These are phyloP conservation scores for Dryococelus australis DNA, from an alignment of 2,888 invertebrate genomes.

Conservation along the genomic window DNA sequence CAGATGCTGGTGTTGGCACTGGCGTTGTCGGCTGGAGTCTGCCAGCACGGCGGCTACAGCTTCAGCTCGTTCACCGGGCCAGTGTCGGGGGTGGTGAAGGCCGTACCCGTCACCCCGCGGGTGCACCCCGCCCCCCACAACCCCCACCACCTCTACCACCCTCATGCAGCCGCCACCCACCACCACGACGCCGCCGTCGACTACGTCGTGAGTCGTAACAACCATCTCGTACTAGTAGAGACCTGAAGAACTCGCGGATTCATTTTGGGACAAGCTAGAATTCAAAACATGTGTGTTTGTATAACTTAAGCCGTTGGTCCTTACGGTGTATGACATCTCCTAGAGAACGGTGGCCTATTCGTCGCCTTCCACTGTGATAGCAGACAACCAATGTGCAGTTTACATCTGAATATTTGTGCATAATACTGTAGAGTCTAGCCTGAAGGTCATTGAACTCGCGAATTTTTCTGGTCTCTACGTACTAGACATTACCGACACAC, in stretches of 20 bases:
- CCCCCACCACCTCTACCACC: slow-evolving; percentile 25
- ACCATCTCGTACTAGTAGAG: too few relatives aligned
- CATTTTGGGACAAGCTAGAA: too few relatives aligned
- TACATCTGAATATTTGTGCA: too few relatives aligned
- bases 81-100: slow-evolving; percentile 70
- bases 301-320: too few relatives aligned
- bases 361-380: too few relatives aligned
- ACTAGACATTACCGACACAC: too few relatives aligned
- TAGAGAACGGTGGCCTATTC: too few relatives aligned
- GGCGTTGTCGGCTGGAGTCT: background rate
- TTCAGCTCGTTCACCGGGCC: slow-evolving; percentile 78
- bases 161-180: background rate
- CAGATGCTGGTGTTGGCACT: background rate
- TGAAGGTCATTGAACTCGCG: background rate
- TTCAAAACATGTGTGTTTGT: too few relatives aligned
- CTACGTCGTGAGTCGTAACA: slow-evolving; percentile 67
- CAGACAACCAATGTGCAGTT: too few relatives aligned
- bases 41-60: slow-evolving; percentile 38
- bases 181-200: slow-evolving; percentile 59
- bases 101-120: slow-evolving; percentile 63
- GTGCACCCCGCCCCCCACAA: slow-evolving; percentile 45
- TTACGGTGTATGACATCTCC: too few relatives aligned
- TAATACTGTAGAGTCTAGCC: too few relatives aligned
- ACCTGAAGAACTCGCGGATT: too few relatives aligned
- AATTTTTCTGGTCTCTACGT: background rate